Evolutionary conservation across 2,113 vertebrate genomes (phyloP).

Genomic region (Ophiodon elongatus): DNA sequence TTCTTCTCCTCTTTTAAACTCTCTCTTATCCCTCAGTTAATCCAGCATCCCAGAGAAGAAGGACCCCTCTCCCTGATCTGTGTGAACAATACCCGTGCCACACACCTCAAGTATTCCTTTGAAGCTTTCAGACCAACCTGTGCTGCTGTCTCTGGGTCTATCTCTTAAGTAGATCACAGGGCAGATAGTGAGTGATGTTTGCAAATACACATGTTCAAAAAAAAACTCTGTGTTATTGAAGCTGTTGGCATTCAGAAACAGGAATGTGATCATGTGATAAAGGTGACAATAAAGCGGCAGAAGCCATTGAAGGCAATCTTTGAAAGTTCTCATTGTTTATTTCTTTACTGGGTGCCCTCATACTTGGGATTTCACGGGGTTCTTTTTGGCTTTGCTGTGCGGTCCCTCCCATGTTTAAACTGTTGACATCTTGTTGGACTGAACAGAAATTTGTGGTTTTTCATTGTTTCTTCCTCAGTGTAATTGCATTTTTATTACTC

Average conservation of each 20-base stretch:
- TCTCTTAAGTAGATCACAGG: conserved; percentile 59
- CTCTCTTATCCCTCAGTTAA: conserved; percentile 41
- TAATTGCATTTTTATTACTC: conserved; percentile 45
- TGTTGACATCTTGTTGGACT: conserved; percentile 42
- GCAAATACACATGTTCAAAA: conserved; percentile 53
- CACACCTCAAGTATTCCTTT: conserved; percentile 69
- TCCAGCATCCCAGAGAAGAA: conserved; percentile 22
- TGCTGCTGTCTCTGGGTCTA: conserved; percentile 42
- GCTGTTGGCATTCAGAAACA: conserved; percentile 45
- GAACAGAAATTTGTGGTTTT: conserved; percentile 30
- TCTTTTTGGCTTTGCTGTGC: conserved; percentile 8
- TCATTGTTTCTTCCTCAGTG: conserved; percentile 23
- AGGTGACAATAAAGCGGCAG: conserved; percentile 60
- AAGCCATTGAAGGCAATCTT: conserved; percentile 38
- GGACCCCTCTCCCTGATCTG: conserved; percentile 45
- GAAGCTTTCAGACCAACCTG: conserved; percentile 61
- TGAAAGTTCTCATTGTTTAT: conserved; percentile 61
- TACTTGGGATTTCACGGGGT: conserved; percentile 17
- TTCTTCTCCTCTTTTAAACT: conserved; percentile 46
- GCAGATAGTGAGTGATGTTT: conserved; percentile 65
- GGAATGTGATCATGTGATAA: conserved; percentile 72
- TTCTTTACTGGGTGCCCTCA: conserved; percentile 60
- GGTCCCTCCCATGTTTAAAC: conserved; percentile 25
- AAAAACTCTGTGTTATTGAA: conserved; percentile 47
- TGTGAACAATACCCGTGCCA: conserved; percentile 62